Base-by-base conservation (phyloP, 2,888 invertebrate genomes). In the Caradrina clavipalpis region DNA sequence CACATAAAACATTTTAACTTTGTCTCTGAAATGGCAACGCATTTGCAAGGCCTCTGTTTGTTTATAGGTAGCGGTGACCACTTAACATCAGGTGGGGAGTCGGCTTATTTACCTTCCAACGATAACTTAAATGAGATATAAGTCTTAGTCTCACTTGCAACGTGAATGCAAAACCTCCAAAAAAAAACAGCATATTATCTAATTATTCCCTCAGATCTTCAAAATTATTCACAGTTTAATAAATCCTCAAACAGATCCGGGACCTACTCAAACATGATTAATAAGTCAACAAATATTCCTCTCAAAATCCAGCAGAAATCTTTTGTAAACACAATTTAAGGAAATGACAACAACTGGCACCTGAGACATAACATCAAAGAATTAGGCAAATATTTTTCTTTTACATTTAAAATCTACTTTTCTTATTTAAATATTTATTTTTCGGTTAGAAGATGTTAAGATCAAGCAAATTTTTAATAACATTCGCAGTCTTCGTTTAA, bases 381-480 rank as follows among this genome's bases (percentile, higher is more conserved):
- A 53, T 62, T 59, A 45, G 31, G 39, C 13, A 56, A 39, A 68
- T 47, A 50, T 55, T 49, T 17, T 31, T 45, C 1, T 63, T 58
- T 67, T 10, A 55, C n/a, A 26, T 42, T 69, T 50, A 47, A 45
- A 58, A 45, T 39, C 47, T 56, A 7, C 15, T 26, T 71, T 50
- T 10, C 31, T 49, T 49, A 17, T 66, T 58, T 64, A 70, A 70
- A 81, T 73, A 64, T 80, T 71, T 80, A 68, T 73, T 57, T 77
- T 68, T 57, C 55, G 56, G 56, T 71, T 72, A 61, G 73, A 35
- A 51, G 65, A 65, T 58, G 56, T 53, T 53, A 50, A 57, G 64
- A 67, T 64, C 45, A 55, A 78, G 61, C 21, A 50, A 59, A 60
- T 63, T 76, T 75, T 80, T 66, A 63, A 80, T 80, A 66, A 60